Base-by-base conservation (phyloP, 1,140 invertebrate genomes). In the Tetragonula clypearis region DNA sequence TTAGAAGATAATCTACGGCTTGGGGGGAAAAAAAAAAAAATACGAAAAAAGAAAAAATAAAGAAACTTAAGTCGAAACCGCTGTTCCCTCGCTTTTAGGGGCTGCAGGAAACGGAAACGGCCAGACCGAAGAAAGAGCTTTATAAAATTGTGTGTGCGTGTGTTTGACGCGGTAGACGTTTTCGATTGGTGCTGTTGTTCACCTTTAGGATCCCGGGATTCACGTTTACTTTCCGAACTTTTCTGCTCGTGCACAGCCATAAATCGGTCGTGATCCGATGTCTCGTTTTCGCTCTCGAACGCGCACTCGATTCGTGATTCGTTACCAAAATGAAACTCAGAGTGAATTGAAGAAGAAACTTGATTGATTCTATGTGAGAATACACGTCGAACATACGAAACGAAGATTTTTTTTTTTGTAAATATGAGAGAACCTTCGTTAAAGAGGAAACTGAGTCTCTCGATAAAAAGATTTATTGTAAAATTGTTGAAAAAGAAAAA, bases 141-240 rank as follows among this genome's bases (percentile, higher is more conserved):
- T 75, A 56, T 35, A 53, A 65, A 72, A 71, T 21, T 30, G 14
- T 65, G 66, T 55, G 68, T 49, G 66, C 41, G 41, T 49, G 41
- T 49, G 41, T 49, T 49, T 49, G 41, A 49, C 41, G 23, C 23
- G 53, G 30, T 78, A 83, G 74, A 23, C 21, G 74, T 78, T 55
- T 85, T 62, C 49, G 17, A 66, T 66, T 66, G 83, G 77, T 80
- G 69, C 69, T 69, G 55, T 41, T 78, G 30, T 66, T 68, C 41
- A 68, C n/a, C 19, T 55, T 49, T 81, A 85, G 60, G 11, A 83
- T 83, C 35, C 65, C 23, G 65, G 26, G 78, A 58, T 80, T 55
- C 76, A 80, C 78, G 78, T 81, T 80, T 81, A 85, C 6, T 81
- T 85, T 85, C 78, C 83, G 83, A 85, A 80, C 58, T 79, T 81